A percentile compares a stretch with the other conserved stretches of the same genome.
Conservation (phyloP, 2,797 vertebrate genomes). For the Pangasius krempfi region DNA sequence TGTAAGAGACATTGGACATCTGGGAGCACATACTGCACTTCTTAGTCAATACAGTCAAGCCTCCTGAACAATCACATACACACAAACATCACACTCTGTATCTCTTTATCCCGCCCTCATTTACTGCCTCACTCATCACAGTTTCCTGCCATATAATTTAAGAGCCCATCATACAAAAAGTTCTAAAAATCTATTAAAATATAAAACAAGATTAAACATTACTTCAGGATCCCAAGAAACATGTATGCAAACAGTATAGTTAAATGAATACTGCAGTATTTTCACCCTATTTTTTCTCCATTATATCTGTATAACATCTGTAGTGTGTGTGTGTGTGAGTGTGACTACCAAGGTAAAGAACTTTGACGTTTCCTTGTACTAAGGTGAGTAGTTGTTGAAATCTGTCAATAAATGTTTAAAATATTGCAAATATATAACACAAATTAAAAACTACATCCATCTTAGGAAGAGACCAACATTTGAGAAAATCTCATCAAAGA, state of each 20-base stretch:
- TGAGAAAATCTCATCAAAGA: not conserved
- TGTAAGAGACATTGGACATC: constrained; percentile 28
- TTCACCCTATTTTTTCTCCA: not conserved
- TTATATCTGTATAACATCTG: not conserved
- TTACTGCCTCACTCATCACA: not conserved
- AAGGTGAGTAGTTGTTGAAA: not conserved
- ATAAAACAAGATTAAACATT: constrained; percentile 19
- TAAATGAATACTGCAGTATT: not conserved
- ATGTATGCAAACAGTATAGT: too few species aligned
- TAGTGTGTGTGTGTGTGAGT: not conserved
- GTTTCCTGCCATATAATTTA: constrained; percentile 16
- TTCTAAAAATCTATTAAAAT: not conserved
- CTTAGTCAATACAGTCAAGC: constrained; percentile 5
- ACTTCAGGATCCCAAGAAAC: not conserved
- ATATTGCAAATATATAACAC: not conserved
- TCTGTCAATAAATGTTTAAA: not conserved
- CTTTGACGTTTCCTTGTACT: not conserved
- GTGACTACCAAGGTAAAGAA: not conserved
- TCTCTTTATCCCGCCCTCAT: not conserved
- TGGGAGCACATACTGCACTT: not conserved
- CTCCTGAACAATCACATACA: not conserved
- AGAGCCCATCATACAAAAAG: not conserved
- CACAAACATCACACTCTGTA: not conserved
- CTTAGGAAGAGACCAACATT: not conserved
- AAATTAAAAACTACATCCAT: not conserved